Percentiles rank a stretch among this genome's conserved stretches.
Conservation (phyloP, 2,888 invertebrate species). For the Criorhina ranunculi region DNA sequence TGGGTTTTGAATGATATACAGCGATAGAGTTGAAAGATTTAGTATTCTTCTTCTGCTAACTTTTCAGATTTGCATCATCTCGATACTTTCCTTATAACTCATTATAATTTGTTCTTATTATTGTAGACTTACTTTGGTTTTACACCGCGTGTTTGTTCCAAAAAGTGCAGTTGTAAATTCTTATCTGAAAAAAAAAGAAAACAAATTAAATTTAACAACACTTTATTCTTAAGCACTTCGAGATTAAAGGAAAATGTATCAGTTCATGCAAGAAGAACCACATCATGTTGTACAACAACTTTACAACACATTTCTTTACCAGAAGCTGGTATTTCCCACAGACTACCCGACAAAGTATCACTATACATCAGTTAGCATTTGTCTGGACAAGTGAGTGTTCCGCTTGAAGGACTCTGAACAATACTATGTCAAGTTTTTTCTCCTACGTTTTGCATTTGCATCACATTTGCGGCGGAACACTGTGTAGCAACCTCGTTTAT, state of each 20-base stretch:
- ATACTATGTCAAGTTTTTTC: slow-evolving; percentile 63
- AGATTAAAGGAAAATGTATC: too few species aligned
- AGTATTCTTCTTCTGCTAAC: too few species aligned
- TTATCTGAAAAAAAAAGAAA: slow-evolving; percentile 21
- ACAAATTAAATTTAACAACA: too few species aligned
- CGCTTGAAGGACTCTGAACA: slow-evolving; percentile 68
- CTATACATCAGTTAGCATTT: slow-evolving; percentile 59
- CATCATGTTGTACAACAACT: slow-evolving; percentile 19
- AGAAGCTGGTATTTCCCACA: slow-evolving; percentile 18
- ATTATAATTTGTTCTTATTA: too few species aligned
- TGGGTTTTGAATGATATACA: too few species aligned
- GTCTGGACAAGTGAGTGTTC: slow-evolving; percentile 71
- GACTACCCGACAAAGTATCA: slow-evolving; percentile 5
- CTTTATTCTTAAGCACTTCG: too few species aligned
- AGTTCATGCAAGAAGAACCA: slow-evolving; percentile 2
- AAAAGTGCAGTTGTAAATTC: neutral
- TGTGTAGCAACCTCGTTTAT: slow-evolving; percentile 54
- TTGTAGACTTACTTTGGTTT: slow-evolving; percentile 3
- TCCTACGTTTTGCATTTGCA: slow-evolving; percentile 59
- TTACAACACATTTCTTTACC: slow-evolving; percentile 24
- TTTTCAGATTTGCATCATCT: too few species aligned
- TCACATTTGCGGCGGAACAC: slow-evolving; percentile 46
- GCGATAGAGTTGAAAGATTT: too few species aligned
- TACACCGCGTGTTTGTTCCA: neutral
- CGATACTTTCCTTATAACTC: too few species aligned